Evolutionary conservation across 2,888 invertebrate species (phyloP).

Genomic region (Ecdyonurus torrentis): DNA sequence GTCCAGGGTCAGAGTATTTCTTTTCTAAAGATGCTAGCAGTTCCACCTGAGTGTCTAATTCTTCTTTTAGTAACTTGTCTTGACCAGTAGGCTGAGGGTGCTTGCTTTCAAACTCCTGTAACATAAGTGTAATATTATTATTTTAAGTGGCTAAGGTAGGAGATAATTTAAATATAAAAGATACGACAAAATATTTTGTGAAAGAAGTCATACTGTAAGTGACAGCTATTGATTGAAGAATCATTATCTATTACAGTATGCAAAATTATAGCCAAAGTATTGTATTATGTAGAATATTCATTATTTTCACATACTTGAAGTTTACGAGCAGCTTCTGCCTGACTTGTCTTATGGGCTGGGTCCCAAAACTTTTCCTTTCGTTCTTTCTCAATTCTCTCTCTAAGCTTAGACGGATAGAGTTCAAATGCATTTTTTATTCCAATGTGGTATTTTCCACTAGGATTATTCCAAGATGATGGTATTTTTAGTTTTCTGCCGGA

Average conservation of each 20-base stretch:
- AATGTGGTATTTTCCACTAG: slow-evolving; percentile 65
- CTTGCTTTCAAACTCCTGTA: slow-evolving; percentile 49
- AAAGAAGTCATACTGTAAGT: too few relatives aligned
- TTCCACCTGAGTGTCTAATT: slow-evolving; percentile 74
- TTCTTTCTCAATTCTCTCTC: slow-evolving; percentile 63
- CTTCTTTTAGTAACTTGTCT: slow-evolving; percentile 75
- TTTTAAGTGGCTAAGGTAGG: too few relatives aligned
- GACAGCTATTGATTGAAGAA: too few relatives aligned
- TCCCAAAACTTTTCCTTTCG: slow-evolving; percentile 75
- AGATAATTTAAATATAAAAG: too few relatives aligned
- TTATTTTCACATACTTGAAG: slow-evolving; percentile 31
- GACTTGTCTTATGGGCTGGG: slow-evolving; percentile 54
- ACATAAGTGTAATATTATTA: too few relatives aligned
- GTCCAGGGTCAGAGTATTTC: slow-evolving; percentile 72
- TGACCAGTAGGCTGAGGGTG: slow-evolving; percentile 33
- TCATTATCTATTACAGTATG: too few relatives aligned
- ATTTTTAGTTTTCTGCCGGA: slow-evolving; percentile 80
- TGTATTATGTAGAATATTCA: too few relatives aligned
- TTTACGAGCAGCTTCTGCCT: slow-evolving; percentile 60
- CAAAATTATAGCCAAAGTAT: too few relatives aligned
- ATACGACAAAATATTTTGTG: too few relatives aligned
- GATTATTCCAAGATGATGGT: slow-evolving; percentile 67
- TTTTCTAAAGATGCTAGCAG: slow-evolving; percentile 68
- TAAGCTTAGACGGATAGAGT: slow-evolving; percentile 68
- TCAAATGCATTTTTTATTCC: slow-evolving; percentile 76